Evolutionary conservation across 2,888 invertebrate genomes (phyloP).

Genomic region (Tenthredo mesomela): DNA sequence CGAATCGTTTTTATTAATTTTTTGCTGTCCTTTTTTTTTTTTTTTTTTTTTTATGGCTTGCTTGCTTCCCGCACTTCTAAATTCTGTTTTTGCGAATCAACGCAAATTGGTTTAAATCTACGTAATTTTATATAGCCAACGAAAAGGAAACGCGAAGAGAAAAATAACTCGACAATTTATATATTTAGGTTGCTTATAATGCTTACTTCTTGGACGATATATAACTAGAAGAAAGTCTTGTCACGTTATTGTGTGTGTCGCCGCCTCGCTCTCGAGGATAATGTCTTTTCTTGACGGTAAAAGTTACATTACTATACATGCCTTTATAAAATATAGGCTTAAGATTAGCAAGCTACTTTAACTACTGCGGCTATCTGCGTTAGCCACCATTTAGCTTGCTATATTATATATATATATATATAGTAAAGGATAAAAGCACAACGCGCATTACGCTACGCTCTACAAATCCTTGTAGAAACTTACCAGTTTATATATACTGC

Average conservation of each 20-base stretch:
- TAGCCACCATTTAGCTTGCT: not conserved
- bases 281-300: conserved; percentile 26
- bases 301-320: conserved; percentile 15
- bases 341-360: conserved; percentile 6
- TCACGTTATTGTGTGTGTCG: conserved; percentile 17
- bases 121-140: not conserved
- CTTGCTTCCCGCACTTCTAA: not conserved
- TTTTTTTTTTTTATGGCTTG: not conserved
- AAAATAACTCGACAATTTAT: not conserved
- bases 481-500: not conserved
- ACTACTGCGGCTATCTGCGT: not conserved
- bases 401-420: too few species aligned
- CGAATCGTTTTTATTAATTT: too few species aligned
- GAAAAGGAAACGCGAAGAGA: not conserved
- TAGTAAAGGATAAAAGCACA: conserved; percentile 57
- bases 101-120: not conserved
- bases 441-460: conserved; percentile 72
- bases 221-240: not conserved
- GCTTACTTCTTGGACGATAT: not conserved
- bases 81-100: not conserved
- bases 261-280: not conserved
- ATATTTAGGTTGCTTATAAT: not conserved
- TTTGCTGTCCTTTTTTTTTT: too few species aligned
- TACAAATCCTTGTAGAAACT: conserved; percentile 68
- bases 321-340: not conserved